phyloP scores from a whole-genome alignment of 1,140 invertebrate genomes.

The Tetragnatha versicolor region DNA sequence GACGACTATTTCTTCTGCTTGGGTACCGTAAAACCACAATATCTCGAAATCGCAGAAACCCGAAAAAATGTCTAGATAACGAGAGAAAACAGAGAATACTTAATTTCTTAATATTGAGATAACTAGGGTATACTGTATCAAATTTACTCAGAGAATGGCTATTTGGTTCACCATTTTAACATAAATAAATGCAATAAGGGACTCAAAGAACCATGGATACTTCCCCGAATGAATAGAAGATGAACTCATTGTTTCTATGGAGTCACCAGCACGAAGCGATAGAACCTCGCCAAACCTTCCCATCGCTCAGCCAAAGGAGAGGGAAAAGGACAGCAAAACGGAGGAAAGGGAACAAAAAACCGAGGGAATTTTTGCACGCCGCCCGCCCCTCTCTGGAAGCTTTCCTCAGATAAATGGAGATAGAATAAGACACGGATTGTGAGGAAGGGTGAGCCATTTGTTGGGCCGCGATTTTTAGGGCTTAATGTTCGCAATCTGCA shows the following conservation, averaged over 20 bases:
- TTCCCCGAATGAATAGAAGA: background rate
- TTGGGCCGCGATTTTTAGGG: conserved; percentile 48
- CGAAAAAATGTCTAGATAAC: too few relatives aligned
- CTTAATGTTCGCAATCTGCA: conserved; percentile 55
- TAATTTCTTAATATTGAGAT: too few relatives aligned
- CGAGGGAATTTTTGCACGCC: conserved; percentile 21
- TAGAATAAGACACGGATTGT: conserved; percentile 53
- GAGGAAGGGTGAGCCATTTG: conserved; percentile 51
- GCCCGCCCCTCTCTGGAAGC: background rate
- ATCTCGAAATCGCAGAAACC: too few relatives aligned
- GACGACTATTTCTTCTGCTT: too few relatives aligned
- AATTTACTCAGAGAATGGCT: background rate
- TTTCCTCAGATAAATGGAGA: conserved; percentile 52
- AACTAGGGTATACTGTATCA: too few relatives aligned
- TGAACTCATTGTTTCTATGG: background rate
- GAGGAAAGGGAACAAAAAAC: conserved; percentile 7
- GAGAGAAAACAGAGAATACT: too few relatives aligned
- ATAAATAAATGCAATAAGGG: background rate
- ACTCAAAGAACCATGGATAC: background rate
- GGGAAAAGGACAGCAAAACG: background rate
- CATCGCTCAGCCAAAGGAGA: conserved; percentile 8
- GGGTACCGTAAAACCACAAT: too few relatives aligned
- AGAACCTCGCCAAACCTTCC: conserved; percentile 34
- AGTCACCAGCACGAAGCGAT: conserved; percentile 20
- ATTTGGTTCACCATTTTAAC: background rate